Percentiles rank a stretch among this genome's conserved stretches.
phyloP scores from a whole-genome alignment of 2,113 vertebrate genomes.

The Gallinago undulata region DNA sequence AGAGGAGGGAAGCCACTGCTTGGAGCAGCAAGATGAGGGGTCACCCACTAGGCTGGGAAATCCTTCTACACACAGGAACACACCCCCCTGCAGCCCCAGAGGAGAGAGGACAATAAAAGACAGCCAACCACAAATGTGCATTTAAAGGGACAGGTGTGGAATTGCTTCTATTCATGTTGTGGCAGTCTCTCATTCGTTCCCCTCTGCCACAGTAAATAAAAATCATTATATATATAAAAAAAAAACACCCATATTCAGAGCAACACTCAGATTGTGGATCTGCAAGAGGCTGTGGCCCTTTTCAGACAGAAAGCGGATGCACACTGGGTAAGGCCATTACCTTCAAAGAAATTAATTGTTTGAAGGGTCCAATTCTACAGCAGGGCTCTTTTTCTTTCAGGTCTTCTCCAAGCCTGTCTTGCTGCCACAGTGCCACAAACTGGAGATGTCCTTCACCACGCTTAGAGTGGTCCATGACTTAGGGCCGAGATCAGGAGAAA shows the following conservation, averaged over 20 bases:
- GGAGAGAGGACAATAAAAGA: background rate
- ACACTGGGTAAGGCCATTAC: background rate
- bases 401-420: background rate
- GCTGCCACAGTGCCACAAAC: background rate
- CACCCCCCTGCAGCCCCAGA: background rate
- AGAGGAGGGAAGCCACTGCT: background rate
- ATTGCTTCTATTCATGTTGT: constrained; percentile 16
- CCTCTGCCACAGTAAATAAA: constrained; percentile 57
- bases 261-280: background rate
- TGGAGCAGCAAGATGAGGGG: background rate
- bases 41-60: background rate
- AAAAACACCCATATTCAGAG: background rate
- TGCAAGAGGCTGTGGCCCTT: background rate
- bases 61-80: background rate
- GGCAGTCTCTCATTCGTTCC: constrained; percentile 33
- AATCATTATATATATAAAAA: background rate
- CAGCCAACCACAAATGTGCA: background rate
- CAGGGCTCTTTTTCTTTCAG: background rate
- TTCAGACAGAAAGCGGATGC: background rate
- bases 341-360: background rate
- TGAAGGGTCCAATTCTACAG: background rate
- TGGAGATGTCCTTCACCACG: background rate
- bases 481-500: background rate
- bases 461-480: background rate
- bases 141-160: constrained; percentile 60